Evolutionary conservation across 2,113 vertebrate genomes (phyloP).

Genomic region (Xenopus borealis): DNA sequence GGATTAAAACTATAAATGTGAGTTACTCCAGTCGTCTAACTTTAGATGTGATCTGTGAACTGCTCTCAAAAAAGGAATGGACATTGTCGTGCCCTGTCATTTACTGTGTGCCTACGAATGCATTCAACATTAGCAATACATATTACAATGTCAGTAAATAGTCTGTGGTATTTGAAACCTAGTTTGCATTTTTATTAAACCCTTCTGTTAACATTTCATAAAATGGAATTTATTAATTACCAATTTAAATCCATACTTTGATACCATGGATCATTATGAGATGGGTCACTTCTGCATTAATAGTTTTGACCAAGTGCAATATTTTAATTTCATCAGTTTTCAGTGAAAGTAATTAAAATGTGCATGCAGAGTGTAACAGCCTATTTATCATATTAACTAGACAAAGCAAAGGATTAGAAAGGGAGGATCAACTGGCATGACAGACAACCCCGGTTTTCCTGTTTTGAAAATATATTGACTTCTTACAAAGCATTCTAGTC

Average conservation of each 20-base stretch:
- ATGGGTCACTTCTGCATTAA: conserved; percentile 72
- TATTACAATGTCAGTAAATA: conserved; percentile 67
- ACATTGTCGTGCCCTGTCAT: conserved; percentile 55
- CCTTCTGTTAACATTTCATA: conserved; percentile 68
- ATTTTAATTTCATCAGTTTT: conserved; percentile 70
- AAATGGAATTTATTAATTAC: conserved; percentile 75
- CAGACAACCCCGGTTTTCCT: conserved; percentile 53
- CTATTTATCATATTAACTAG: conserved; percentile 69
- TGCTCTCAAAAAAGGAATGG: conserved; percentile 48
- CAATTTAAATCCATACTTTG: conserved; percentile 73
- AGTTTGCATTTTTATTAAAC: conserved; percentile 77
- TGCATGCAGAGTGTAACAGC: conserved; percentile 53
- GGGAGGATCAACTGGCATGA: conserved; percentile 54
- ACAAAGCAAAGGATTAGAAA: conserved; percentile 64
- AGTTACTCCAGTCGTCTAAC: conserved; percentile 48
- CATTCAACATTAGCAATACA: conserved; percentile 61
- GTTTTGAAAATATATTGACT: conserved; percentile 50
- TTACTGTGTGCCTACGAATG: conserved; percentile 51
- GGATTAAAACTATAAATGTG: conserved; percentile 60
- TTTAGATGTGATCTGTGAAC: conserved; percentile 49
- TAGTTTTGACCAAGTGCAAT: conserved; percentile 61
- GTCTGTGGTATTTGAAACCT: conserved; percentile 63
- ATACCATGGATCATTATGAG: conserved; percentile 68
- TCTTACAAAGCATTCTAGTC: no score
- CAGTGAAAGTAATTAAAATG: conserved; percentile 66